Conservation (phyloP, 2,797 vertebrate species). For the Oophaga sylvatica region DNA sequence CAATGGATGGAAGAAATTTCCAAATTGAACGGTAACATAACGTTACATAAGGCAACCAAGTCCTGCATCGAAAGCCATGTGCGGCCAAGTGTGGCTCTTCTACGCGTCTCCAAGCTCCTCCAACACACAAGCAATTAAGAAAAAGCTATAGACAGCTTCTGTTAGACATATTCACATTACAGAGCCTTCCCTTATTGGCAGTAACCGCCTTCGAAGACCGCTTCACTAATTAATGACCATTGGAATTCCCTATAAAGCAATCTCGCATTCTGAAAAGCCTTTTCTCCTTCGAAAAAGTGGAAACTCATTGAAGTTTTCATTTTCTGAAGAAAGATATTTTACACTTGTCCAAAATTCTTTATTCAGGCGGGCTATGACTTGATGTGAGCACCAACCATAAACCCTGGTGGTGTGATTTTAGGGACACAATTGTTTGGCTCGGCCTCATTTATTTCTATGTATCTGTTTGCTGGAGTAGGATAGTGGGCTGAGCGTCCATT, state of each 20-base stretch:
- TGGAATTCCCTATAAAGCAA: conserved; percentile 22
- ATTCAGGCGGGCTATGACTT: not conserved
- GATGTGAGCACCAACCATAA: not conserved
- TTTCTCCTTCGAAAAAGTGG: conserved; percentile 1
- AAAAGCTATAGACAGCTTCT: not conserved
- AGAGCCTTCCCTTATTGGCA: conserved; percentile 1
- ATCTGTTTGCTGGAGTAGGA: not conserved
- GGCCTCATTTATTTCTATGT: not conserved
- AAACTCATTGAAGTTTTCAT: conserved; percentile 23
- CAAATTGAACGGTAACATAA: conserved; percentile 9
- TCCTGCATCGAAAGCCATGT: not conserved
- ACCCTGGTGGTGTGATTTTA: not conserved
- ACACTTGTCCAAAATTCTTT: conserved; percentile 10
- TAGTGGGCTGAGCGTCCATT: not conserved
- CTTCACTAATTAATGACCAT: conserved; percentile 38
- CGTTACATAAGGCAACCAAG: not conserved
- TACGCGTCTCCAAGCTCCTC: conserved; percentile 6
- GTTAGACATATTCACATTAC: conserved; percentile 7
- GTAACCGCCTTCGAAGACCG: not conserved
- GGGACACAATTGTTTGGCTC: conserved; percentile 6
- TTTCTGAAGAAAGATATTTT: conserved; percentile 10
- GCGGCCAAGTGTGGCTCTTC: conserved; percentile 2
- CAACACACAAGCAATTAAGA: conserved; percentile 3
- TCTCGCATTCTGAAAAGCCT: conserved; percentile 10
- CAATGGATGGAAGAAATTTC: conserved; percentile 11